Base-by-base conservation (phyloP, 2,888 invertebrate species). In the Brenthis daphne region DNA sequence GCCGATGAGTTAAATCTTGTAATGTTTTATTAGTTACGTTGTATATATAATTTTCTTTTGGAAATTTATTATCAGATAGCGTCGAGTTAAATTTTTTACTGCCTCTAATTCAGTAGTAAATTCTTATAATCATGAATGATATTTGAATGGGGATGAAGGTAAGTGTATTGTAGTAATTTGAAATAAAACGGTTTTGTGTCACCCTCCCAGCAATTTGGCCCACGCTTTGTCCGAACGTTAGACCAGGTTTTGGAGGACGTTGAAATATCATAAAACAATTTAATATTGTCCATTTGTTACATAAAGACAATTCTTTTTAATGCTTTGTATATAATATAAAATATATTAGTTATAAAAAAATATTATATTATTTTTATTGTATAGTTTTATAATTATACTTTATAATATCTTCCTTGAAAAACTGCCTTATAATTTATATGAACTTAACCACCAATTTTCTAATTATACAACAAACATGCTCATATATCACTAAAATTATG, bases 131-230 rank as follows among this genome's bases (percentile, higher is more conserved):
- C 77, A 76, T 68, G 77, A 78, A 79, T 82, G 82, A 80, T 78
- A 73, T 79, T 74, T 87, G 85, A 88, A 89, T 87, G 81, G 83
- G 37, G 37, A 43, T 43, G 37, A 43, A 43, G 2, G 37, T 43
- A 43, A 43, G 37, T 37, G 37, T 43, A 43, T 43, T 71, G 79
- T 82, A 83, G 84, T 88, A 88, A 90, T 90, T 86, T 87, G 89
- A 89, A 86, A 89, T 89, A 88, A 89, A 91, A 79, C 85, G 86
- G 81, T 88, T 84, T 84, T 79, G 82, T 84, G 88, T 84, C 83
- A 84, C 88, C 83, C 86, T 83, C 80, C 82, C 80, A 84, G 85
- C 85, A 29, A 29, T 82, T 80, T 81, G 81, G 82, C 81, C 84
- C 83, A 83, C 83, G 85, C 83, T 74, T 73, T 78, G 81, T 85